Conservation (phyloP, 2,113 vertebrate species). For the Chrysemys picta region DNA sequence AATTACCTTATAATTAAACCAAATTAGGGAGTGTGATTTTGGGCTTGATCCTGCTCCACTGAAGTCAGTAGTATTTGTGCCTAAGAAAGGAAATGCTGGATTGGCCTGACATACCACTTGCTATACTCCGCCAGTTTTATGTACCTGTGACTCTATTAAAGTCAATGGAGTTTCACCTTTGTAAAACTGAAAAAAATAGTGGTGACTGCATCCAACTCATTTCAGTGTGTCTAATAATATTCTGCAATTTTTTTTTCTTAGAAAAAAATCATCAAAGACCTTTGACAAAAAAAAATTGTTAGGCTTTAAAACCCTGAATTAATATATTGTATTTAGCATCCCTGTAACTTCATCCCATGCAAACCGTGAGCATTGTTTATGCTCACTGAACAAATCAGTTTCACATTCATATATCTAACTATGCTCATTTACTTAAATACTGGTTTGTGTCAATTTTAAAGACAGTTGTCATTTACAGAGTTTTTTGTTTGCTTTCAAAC, state of each 20-base stretch:
- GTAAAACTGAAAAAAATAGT: not conserved
- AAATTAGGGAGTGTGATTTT: not conserved
- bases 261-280: slow-evolving; percentile 17
- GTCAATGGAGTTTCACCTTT: not conserved
- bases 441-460: not conserved
- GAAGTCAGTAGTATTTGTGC: not conserved
- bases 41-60: not conserved
- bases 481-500: not conserved
- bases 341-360: accelerated
- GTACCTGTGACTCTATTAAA: not conserved
- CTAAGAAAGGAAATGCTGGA: not conserved
- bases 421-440: accelerated
- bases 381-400: not conserved
- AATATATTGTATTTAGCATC: accelerated
- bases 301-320: not conserved
- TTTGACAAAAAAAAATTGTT: not conserved
- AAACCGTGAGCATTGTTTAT: not conserved
- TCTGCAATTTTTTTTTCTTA: not conserved
- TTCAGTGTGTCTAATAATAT: not conserved
- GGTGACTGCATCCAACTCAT: not conserved
- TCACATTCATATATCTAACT: accelerated
- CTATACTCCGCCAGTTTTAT: not conserved
- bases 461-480: accelerated
- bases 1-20: accelerated
- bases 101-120: not conserved